phyloP scores from a whole-genome alignment of 2,888 invertebrate genomes.

The Cerceris ruficornis region DNA sequence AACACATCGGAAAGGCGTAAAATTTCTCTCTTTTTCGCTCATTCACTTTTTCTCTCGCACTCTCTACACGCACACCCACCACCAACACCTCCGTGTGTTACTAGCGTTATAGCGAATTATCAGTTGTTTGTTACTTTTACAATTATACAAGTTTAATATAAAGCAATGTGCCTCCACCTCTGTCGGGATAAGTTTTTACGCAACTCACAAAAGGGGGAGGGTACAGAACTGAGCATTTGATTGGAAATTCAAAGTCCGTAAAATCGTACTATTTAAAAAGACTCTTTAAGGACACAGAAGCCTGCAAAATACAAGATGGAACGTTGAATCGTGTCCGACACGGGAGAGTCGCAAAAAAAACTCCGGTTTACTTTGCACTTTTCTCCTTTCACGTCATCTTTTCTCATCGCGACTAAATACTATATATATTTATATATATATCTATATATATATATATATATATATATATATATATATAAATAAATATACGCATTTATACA shows the following conservation, averaged over 20 bases:
- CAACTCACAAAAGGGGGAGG: constrained; percentile 4
- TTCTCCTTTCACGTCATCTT: constrained; percentile 42
- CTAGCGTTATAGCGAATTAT: constrained; percentile 16
- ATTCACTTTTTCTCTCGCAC: too few relatives aligned
- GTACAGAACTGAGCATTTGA: constrained; percentile 25
- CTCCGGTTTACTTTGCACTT: constrained; percentile 36
- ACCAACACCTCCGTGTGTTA: not conserved
- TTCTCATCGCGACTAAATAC: constrained; percentile 41
- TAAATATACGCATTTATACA: too few relatives aligned
- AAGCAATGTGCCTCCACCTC: constrained; percentile 35
- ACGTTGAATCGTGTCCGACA: constrained; percentile 20
- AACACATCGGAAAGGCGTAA: constrained; percentile 46
- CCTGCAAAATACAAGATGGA: constrained; percentile 18
- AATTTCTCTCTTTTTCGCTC: constrained; percentile 20
- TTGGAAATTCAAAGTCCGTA: constrained; percentile 5
- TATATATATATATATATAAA: too few relatives aligned
- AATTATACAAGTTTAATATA: constrained; percentile 22
- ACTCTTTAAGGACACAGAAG: not conserved
- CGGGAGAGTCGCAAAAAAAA: constrained; percentile 24
- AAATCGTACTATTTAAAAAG: too few relatives aligned
- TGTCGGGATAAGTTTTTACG: constrained; percentile 21
- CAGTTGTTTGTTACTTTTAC: not conserved
- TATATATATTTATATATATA: constrained; percentile 20
- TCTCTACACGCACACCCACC: too few relatives aligned
- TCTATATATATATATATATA: constrained; percentile 23